These are phyloP conservation scores for Takifugu bimaculatus DNA, from an alignment of 2,113 vertebrate species.

Conservation along the genomic window DNA sequence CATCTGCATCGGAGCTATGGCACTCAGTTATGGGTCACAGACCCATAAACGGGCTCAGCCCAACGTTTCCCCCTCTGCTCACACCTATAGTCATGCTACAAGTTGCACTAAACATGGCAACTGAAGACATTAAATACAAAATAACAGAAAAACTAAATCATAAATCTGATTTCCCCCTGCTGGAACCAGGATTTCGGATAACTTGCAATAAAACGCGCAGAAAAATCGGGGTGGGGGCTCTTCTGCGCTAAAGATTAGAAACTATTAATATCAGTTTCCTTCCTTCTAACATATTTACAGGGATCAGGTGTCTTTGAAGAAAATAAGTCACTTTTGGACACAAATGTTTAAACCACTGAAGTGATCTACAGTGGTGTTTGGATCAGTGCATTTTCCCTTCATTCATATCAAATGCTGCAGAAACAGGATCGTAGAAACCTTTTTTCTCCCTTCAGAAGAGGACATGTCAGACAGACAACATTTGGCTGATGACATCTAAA, in stretches of 20 bases:
- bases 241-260: constrained; percentile 6
- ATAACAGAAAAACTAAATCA: constrained; percentile 18
- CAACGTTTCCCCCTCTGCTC: constrained; percentile 30
- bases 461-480: constrained; percentile 8
- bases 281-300: constrained; percentile 39
- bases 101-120: constrained; percentile 38
- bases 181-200: too few species aligned
- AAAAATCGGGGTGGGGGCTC: neutral
- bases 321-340: neutral
- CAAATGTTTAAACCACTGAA: neutral
- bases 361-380: too few species aligned
- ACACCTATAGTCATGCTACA: constrained; percentile 59
- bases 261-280: constrained; percentile 6
- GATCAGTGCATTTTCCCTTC: too few species aligned
- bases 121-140: constrained; percentile 37
- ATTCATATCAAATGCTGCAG: constrained; percentile 13
- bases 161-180: constrained; percentile 5
- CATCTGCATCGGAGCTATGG: constrained; percentile 33
- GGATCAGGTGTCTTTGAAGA: neutral
- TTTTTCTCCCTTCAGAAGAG: neutral
- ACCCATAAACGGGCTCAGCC: constrained; percentile 2
- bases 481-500: constrained; percentile 22
- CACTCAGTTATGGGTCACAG: constrained; percentile 23
- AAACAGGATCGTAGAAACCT: constrained; percentile 4
- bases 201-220: neutral